phyloP scores from a whole-genome alignment of 2,113 vertebrate species.

The Pangasianodon gigas region DNA sequence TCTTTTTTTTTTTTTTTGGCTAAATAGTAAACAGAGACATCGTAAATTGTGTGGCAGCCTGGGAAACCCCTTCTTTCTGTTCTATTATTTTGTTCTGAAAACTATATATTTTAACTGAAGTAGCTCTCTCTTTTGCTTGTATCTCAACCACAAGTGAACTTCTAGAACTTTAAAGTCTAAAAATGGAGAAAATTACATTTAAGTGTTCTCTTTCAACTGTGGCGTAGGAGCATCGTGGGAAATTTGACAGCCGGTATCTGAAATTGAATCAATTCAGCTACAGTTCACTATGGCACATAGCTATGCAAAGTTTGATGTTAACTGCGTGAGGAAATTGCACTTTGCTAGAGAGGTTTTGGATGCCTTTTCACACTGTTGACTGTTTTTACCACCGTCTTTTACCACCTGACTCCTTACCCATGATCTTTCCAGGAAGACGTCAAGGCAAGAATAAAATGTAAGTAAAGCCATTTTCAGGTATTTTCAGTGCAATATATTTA shows the following conservation, averaged over 20 bases:
- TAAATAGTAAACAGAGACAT: slow-evolving; percentile 40
- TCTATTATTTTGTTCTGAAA: too few relatives aligned
- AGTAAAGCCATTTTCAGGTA: background rate
- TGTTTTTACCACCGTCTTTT: background rate
- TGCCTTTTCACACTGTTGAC: background rate
- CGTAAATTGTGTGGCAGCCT: background rate
- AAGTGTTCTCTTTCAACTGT: background rate
- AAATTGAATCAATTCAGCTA: background rate
- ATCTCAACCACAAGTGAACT: background rate
- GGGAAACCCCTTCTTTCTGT: background rate
- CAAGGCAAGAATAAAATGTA: background rate
- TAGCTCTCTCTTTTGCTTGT: background rate
- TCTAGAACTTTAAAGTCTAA: background rate
- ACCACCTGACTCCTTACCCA: background rate
- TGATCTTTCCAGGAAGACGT: background rate
- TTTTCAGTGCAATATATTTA: background rate
- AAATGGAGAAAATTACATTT: background rate
- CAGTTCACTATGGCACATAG: background rate
- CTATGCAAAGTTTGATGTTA: background rate
- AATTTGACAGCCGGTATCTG: background rate
- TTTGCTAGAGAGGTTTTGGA: background rate
- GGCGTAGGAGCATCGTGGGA: background rate
- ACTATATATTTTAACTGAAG: background rate
- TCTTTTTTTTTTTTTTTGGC: slow-evolving; percentile 18
- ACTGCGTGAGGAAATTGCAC: background rate